Percentiles rank a stretch among this genome's conserved stretches.
Evolutionary conservation across 1,140 invertebrate genomes (phyloP).

Genomic region (Pomacea maculata): DNA sequence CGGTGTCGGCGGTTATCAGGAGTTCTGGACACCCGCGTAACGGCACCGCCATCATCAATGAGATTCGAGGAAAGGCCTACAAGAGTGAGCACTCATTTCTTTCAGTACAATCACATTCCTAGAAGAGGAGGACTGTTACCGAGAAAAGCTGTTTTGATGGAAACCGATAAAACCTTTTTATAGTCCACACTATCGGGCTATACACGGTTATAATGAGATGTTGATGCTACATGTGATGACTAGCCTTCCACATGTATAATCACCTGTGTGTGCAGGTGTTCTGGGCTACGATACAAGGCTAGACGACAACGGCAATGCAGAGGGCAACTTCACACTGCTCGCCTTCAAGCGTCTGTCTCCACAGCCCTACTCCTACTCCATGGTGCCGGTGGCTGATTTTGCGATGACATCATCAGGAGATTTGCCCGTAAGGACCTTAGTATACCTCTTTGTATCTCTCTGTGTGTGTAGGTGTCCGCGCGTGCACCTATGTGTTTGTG

Average conservation of each 20-base stretch:
- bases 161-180: too few relatives aligned
- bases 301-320: slow-evolving; percentile 92
- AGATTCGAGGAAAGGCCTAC: slow-evolving; percentile 75
- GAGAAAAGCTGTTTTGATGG: too few relatives aligned
- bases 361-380: slow-evolving; percentile 63
- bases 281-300: slow-evolving; percentile 90
- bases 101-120: too few relatives aligned
- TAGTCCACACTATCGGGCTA: too few relatives aligned
- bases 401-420: slow-evolving; percentile 30
- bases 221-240: too few relatives aligned
- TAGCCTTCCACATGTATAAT: too few relatives aligned
- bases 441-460: neutral
- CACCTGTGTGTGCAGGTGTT: slow-evolving; percentile 76
- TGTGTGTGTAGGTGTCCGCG: neutral
- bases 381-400: slow-evolving; percentile 60
- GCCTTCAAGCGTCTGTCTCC: slow-evolving; percentile 48
- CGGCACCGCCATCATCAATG: slow-evolving; percentile 72
- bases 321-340: slow-evolving; percentile 96
- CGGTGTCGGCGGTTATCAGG: slow-evolving; percentile 79
- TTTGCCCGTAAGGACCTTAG: slow-evolving; percentile 41
- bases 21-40: slow-evolving; percentile 72
- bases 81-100: slow-evolving; percentile 78
- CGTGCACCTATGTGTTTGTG: neutral
- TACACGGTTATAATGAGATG: too few relatives aligned
- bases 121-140: too few relatives aligned